These are phyloP conservation scores for Hippopotamyrus pictus DNA, from an alignment of 2,797 vertebrate genomes.

Conservation along the genomic window DNA sequence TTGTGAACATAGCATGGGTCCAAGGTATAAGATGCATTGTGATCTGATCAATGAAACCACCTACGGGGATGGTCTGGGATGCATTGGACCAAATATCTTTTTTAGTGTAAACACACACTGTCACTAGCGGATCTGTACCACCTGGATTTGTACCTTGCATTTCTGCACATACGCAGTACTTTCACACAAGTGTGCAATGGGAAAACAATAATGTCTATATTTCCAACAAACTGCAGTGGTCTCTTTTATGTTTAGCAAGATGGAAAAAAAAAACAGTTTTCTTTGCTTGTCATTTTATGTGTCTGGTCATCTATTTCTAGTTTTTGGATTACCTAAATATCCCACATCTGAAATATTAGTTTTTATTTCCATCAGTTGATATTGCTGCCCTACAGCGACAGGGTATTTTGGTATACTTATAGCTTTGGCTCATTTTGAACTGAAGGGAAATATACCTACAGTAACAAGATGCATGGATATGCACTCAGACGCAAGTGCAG, in stretches of 20 bases:
- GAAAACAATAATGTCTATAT: background rate
- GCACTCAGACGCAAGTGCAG: background rate
- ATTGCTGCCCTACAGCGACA: background rate
- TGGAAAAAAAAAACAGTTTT: background rate
- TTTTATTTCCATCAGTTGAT: background rate
- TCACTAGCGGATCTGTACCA: background rate
- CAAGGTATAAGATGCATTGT: background rate
- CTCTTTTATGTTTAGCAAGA: background rate
- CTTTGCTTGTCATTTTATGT: background rate
- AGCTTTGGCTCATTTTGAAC: background rate
- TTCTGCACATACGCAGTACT: background rate
- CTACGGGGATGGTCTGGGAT: background rate
- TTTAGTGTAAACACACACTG: background rate
- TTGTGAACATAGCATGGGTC: background rate
- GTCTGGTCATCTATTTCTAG: background rate
- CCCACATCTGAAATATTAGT: background rate
- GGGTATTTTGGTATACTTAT: background rate
- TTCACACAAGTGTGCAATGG: background rate
- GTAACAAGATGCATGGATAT: background rate
- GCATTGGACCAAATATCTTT: background rate
- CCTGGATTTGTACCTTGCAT: background rate
- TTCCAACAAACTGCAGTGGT: background rate
- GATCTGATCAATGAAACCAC: background rate
- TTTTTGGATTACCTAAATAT: background rate
- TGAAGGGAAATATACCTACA: background rate